Evolutionary conservation across 2,797 vertebrate genomes (phyloP).

Genomic region (Ataeniobius toweri): DNA sequence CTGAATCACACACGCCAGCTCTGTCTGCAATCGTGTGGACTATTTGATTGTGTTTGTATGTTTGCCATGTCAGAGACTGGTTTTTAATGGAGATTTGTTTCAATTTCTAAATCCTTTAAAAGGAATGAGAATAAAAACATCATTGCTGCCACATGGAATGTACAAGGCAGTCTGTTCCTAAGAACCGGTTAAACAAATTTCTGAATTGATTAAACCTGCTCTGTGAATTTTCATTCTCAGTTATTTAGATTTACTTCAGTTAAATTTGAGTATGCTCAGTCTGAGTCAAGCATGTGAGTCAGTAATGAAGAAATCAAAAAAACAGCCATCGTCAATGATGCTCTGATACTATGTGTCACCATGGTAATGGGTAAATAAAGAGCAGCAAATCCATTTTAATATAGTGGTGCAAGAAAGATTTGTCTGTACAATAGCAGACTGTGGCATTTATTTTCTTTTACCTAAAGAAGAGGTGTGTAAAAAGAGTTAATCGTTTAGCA

Average conservation of each 20-base stretch:
- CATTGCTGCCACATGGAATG: background rate
- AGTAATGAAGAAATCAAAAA: background rate
- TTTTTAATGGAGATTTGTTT: background rate
- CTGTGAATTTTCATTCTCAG: background rate
- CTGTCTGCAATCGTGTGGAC: background rate
- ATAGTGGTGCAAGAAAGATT: background rate
- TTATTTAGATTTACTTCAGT: background rate
- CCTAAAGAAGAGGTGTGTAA: background rate
- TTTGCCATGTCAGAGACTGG: background rate
- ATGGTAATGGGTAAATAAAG: constrained; percentile 4
- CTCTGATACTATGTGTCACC: background rate
- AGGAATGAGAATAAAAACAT: background rate
- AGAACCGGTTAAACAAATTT: background rate
- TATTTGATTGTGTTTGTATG: background rate
- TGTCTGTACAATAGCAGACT: background rate
- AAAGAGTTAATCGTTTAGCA: too few species aligned
- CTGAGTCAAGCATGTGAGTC: background rate
- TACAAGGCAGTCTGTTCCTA: background rate
- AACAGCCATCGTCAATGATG: background rate
- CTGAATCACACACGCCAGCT: background rate
- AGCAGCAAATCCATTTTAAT: background rate
- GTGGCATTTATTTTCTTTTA: background rate
- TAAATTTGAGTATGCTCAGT: background rate
- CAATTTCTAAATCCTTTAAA: background rate
- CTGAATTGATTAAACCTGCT: background rate